Evolutionary conservation across 2,888 invertebrate genomes (phyloP).

Genomic region (Lacanobia wlatinum): DNA sequence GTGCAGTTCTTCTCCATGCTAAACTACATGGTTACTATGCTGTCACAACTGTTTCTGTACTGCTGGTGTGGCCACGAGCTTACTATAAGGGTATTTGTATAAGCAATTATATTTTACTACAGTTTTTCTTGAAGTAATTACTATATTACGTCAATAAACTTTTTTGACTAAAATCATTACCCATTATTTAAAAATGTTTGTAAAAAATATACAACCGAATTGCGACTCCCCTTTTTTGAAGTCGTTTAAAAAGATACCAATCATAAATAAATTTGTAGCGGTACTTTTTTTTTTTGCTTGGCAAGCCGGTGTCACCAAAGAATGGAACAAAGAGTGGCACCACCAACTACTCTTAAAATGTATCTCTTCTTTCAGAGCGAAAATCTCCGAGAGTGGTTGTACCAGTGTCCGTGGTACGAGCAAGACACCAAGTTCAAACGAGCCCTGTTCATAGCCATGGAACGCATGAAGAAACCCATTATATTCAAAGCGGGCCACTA

Average conservation of each 20-base stretch:
- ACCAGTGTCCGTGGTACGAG: conserved; percentile 90
- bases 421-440: conserved; percentile 84
- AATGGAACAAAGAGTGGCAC: background rate
- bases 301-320: background rate
- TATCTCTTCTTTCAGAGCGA: conserved; percentile 76
- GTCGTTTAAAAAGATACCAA: no score
- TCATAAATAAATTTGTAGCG: no score
- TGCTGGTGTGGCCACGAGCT: conserved; percentile 90
- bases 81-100: conserved; percentile 79
- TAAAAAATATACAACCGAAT: no score
- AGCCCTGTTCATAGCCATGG: conserved; percentile 86
- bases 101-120: background rate
- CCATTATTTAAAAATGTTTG: no score
- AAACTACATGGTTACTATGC: conserved; percentile 87
- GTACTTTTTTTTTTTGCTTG: background rate
- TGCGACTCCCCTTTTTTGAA: no score
- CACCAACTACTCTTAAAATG: background rate
- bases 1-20: conserved; percentile 85
- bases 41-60: conserved; percentile 88
- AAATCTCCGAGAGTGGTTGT: conserved; percentile 86
- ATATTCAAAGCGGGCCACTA: conserved; percentile 89
- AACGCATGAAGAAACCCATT: conserved; percentile 86
- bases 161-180: background rate
- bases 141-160: background rate
- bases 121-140: background rate